Percentiles rank a stretch among this genome's conserved stretches.
Conservation (phyloP, 2,888 invertebrate genomes). For the Chalcosyrphus nemorum region DNA sequence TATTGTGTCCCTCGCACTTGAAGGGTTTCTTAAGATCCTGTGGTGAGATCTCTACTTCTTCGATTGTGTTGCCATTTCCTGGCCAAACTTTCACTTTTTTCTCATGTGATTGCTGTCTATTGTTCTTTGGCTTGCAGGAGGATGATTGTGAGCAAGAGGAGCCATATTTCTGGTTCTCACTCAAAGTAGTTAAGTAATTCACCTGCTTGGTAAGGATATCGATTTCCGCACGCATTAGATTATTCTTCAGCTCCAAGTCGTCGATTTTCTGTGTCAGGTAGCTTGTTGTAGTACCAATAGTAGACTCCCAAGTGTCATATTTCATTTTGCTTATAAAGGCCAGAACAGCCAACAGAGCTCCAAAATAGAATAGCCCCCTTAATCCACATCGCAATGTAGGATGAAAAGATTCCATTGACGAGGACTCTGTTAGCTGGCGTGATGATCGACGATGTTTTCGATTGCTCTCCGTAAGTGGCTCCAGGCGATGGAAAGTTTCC, state of each 20-base stretch:
- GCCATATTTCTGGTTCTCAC: conserved; percentile 47
- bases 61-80: conserved; percentile 76
- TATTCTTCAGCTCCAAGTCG: conserved; percentile 79
- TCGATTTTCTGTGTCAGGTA: conserved; percentile 76
- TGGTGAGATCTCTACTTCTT: conserved; percentile 76
- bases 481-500: conserved; percentile 47
- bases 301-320: conserved; percentile 76
- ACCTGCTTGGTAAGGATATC: conserved; percentile 79
- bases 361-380: conserved; percentile 77
- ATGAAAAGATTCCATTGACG: conserved; percentile 17
- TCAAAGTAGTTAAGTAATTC: conserved; percentile 76
- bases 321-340: conserved; percentile 77
- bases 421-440: conserved; percentile 16
- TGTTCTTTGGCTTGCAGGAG: conserved; percentile 38
- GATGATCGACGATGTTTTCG: conserved; percentile 12
- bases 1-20: conserved; percentile 77
- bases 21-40: conserved; percentile 76
- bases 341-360: conserved; percentile 76
- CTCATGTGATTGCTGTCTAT: conserved; percentile 19
- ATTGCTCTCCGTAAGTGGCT: conserved; percentile 23
- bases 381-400: conserved; percentile 74
- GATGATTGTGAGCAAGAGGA: no score
- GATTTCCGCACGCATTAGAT: conserved; percentile 80
- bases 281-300: conserved; percentile 51
- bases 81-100: conserved; percentile 78